These are phyloP conservation scores for Caenorhabditis inopinata DNA, from an alignment of 1,140 invertebrate species.

Conservation along the genomic window DNA sequence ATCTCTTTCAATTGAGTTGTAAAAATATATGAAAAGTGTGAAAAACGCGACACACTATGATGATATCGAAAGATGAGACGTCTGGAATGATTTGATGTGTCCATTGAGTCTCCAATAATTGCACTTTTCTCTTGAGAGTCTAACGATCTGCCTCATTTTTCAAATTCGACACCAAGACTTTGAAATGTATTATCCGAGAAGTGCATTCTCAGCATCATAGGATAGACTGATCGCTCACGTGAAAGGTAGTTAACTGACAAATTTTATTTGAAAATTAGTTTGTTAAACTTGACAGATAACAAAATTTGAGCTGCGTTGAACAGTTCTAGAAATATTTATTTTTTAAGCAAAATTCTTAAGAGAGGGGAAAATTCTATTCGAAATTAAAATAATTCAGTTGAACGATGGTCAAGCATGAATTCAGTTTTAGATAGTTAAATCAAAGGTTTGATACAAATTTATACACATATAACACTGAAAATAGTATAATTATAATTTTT, in stretches of 20 bases:
- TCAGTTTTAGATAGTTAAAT: not conserved
- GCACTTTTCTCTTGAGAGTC: not conserved
- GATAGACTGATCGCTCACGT: not conserved
- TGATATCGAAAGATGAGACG: not conserved
- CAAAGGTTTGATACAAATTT: too few relatives aligned
- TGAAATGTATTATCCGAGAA: not conserved
- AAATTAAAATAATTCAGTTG: not conserved
- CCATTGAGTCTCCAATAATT: slow-evolving; percentile 27
- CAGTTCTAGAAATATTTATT: not conserved
- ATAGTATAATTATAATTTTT: too few relatives aligned
- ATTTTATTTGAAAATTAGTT: not conserved
- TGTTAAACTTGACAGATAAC: not conserved
- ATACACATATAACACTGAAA: too few relatives aligned
- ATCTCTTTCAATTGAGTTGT: not conserved
- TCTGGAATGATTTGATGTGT: slow-evolving; percentile 22
- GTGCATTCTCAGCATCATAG: too few relatives aligned
- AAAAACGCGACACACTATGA: slow-evolving; percentile 26
- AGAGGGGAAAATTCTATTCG: not conserved
- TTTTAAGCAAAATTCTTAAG: too few relatives aligned
- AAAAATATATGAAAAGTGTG: slow-evolving; percentile 20
- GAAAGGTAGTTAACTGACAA: not conserved
- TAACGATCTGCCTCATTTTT: slow-evolving; percentile 21
- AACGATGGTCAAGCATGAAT: slow-evolving; percentile 7
- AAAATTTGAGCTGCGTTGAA: not conserved
- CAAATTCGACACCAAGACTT: slow-evolving; percentile 19